Evolutionary conservation across 2,888 invertebrate species (phyloP).

Genomic region (Lithophane ornitopus): DNA sequence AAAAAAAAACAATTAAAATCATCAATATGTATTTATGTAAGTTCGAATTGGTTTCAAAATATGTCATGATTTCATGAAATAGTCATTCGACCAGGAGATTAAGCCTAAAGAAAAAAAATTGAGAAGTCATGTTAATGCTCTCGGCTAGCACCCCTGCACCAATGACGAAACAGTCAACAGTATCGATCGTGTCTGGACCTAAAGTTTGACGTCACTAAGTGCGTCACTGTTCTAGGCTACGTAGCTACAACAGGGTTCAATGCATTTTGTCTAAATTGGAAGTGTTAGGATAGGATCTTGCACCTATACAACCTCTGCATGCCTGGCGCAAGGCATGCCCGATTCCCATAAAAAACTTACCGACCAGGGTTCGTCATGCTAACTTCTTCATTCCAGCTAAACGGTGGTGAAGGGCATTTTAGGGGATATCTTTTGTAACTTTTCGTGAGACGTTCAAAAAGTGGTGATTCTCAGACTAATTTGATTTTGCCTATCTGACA

Average conservation of each 20-base stretch:
- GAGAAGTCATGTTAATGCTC: background rate
- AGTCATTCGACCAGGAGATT: background rate
- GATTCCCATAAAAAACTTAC: background rate
- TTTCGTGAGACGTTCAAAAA: background rate
- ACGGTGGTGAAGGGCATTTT: background rate
- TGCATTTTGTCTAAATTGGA: constrained; percentile 28
- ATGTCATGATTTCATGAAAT: background rate
- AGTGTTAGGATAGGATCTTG: background rate
- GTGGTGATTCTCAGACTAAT: background rate
- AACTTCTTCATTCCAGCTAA: background rate
- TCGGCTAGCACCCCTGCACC: constrained; percentile 26
- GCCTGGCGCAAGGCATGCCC: background rate
- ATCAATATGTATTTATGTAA: background rate
- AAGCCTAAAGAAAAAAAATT: background rate
- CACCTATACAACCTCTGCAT: background rate
- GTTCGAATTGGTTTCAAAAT: background rate
- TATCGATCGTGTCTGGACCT: constrained; percentile 49
- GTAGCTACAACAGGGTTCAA: constrained; percentile 31
- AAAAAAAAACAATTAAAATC: background rate
- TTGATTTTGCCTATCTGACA: background rate
- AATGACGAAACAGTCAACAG: constrained; percentile 39
- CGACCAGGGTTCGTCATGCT: background rate
- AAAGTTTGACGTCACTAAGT: constrained; percentile 59
- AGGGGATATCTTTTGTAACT: background rate
- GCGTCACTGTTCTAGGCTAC: constrained; percentile 47